Conservation (phyloP, 2,888 invertebrate genomes). For the Cantharis rufa region DNA sequence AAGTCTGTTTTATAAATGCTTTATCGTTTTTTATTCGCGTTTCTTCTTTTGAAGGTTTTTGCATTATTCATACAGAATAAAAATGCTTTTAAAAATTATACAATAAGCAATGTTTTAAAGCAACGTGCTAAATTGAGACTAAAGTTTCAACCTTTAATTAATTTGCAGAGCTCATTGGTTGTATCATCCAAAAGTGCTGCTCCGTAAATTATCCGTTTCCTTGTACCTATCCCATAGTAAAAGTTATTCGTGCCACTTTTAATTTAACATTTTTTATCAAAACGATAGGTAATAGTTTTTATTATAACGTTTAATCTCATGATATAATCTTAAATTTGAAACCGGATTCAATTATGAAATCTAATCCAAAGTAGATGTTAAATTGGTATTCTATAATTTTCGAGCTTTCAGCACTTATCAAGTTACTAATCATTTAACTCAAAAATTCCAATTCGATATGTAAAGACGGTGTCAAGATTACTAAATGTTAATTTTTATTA, state of each 20-base stretch:
- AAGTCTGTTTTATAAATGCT: constrained; percentile 48
- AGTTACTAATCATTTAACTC: background rate
- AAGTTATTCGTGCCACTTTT: background rate
- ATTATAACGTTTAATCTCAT: background rate
- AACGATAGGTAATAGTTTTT: background rate
- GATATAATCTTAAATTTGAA: background rate
- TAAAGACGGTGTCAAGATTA: background rate
- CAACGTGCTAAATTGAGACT: constrained; percentile 12
- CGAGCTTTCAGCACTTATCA: constrained; percentile 2
- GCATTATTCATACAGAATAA: constrained; percentile 47
- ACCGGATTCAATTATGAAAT: constrained; percentile 2
- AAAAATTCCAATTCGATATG: background rate
- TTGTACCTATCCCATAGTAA: background rate
- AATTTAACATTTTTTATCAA: background rate
- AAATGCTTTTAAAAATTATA: constrained; percentile 46
- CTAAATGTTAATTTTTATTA: background rate
- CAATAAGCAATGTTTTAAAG: constrained; percentile 35
- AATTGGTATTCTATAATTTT: background rate
- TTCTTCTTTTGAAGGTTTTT: constrained; percentile 42
- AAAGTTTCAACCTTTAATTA: constrained; percentile 20
- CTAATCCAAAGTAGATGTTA: background rate
- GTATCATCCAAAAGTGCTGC: background rate
- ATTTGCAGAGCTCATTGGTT: constrained; percentile 8
- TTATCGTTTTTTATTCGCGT: constrained; percentile 46
- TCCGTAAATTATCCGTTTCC: background rate